phyloP scores from a whole-genome alignment of 2,888 invertebrate genomes.

The Diploptera punctata region DNA sequence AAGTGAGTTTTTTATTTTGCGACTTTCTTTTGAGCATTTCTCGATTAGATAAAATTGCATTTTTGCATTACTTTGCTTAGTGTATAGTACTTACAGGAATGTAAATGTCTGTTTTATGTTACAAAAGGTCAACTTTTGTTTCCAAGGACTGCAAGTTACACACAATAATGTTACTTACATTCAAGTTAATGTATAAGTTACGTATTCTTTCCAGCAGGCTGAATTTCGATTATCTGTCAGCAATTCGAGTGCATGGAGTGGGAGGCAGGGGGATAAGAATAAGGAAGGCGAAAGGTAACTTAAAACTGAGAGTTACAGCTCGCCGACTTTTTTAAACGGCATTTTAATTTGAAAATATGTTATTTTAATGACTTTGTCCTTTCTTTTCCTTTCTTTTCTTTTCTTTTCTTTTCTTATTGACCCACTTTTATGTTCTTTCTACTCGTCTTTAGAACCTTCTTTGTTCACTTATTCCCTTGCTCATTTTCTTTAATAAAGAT shows the following conservation, averaged over 20 bases:
- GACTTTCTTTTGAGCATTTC: too few relatives aligned
- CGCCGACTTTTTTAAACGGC: constrained; percentile 8
- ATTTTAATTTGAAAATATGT: constrained; percentile 29
- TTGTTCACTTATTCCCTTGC: too few relatives aligned
- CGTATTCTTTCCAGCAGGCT: background rate
- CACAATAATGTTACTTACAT: background rate
- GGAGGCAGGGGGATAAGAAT: background rate
- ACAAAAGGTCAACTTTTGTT: background rate
- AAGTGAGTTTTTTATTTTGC: too few relatives aligned
- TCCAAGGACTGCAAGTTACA: background rate
- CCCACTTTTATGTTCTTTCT: constrained; percentile 10
- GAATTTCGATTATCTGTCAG: constrained; percentile 20
- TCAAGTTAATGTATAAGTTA: background rate
- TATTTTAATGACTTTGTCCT: constrained; percentile 16
- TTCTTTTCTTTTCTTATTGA: background rate
- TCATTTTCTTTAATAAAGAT: too few relatives aligned
- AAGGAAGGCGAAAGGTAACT: background rate
- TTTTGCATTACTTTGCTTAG: too few relatives aligned
- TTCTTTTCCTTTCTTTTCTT: too few relatives aligned
- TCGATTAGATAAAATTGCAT: too few relatives aligned
- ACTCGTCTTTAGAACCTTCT: background rate
- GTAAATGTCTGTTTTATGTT: too few relatives aligned
- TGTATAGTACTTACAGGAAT: too few relatives aligned
- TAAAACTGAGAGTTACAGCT: background rate
- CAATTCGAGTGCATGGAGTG: background rate